phyloP scores from a whole-genome alignment of 2,113 vertebrate genomes.

The Amazona vittata region DNA sequence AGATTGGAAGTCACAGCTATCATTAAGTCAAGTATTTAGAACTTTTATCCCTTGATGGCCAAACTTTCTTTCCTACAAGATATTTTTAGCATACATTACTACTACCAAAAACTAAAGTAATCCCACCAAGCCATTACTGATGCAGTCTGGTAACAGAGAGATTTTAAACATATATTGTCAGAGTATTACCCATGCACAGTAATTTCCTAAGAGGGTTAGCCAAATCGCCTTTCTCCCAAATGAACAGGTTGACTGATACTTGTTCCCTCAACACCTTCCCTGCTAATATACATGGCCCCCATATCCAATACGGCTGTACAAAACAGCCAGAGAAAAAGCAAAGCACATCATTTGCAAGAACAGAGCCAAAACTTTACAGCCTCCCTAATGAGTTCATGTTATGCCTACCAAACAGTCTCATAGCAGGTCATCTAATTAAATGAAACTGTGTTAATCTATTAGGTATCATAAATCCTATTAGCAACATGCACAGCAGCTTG shows the following conservation, averaged over 20 bases:
- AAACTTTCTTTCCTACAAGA: not conserved
- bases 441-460: constrained; percentile 52
- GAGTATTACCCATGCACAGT: not conserved
- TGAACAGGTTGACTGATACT: not conserved
- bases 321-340: not conserved
- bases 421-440: constrained; percentile 56
- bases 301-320: accelerated
- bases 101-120: not conserved
- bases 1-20: not conserved
- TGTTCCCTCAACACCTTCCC: not conserved
- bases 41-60: not conserved
- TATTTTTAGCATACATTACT: not conserved
- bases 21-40: not conserved
- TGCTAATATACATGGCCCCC: not conserved
- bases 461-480: constrained; percentile 61
- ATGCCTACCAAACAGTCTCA: not conserved
- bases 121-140: not conserved
- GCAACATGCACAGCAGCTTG: constrained; percentile 11
- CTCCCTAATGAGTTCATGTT: not conserved
- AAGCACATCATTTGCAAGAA: not conserved
- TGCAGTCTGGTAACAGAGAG: not conserved
- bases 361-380: not conserved
- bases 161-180: not conserved
- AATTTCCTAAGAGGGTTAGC: not conserved
- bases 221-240: not conserved